A percentile compares a stretch with the other conserved stretches of the same genome.
Evolutionary conservation across 37 sponge, comb jelly and placozoan genomes (phyloP).

Genomic region (Oopsacas minuta): DNA sequence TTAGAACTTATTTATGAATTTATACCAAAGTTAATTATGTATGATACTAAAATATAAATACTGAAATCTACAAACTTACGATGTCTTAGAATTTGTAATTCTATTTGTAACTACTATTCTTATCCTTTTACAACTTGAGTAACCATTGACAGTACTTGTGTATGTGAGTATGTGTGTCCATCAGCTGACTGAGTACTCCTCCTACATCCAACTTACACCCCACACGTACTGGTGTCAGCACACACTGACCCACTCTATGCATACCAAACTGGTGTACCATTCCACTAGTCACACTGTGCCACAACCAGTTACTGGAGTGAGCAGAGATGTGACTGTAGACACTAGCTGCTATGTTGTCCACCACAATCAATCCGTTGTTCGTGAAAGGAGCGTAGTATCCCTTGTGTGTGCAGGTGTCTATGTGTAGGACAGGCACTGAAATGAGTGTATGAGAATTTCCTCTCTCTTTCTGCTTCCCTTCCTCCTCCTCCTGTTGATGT

Average conservation of each 20-base stretch:
- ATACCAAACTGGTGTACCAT: constrained; percentile 1
- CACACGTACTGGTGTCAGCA: constrained; percentile 15
- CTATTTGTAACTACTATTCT: too few species aligned
- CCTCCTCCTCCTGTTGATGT: not conserved
- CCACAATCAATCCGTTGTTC: constrained; percentile 16
- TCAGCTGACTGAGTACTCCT: not conserved
- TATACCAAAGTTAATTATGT: too few species aligned
- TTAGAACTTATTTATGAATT: too few species aligned
- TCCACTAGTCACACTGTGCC: constrained; percentile 5
- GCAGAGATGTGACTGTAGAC: constrained; percentile 9
- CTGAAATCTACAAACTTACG: too few species aligned
- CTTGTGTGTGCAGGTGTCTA: not conserved
- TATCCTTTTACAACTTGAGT: too few species aligned
- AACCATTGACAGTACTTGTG: constrained; percentile 17
- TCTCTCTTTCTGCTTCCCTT: not conserved
- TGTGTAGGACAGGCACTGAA: constrained; percentile 8
- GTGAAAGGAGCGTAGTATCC: constrained; percentile 15
- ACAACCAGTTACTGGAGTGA: not conserved
- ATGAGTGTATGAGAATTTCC: not conserved
- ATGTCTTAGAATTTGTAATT: too few species aligned
- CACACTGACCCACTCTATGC: constrained; percentile 17
- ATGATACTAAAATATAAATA: too few species aligned
- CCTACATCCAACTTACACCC: not conserved
- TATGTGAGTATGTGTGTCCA: not conserved
- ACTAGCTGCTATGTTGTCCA: constrained; percentile 4